A percentile compares a stretch with the other conserved stretches of the same genome.
phyloP scores from a whole-genome alignment of 2,113 vertebrate species.

The Tapirus terrestris region DNA sequence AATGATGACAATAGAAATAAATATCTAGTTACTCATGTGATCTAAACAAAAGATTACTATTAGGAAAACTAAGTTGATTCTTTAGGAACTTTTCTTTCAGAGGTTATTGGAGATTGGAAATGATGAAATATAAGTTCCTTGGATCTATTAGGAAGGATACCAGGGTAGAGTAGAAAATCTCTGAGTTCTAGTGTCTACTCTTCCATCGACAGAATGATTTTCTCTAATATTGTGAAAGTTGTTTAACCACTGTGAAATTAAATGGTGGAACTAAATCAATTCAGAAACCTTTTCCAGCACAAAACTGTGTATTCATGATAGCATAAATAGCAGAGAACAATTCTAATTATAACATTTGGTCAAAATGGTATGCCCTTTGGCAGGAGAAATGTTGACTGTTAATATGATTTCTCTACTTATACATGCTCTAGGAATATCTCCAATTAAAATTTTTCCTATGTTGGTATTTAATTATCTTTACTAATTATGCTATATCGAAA shows the following conservation, averaged over 20 bases:
- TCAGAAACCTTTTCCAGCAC: not conserved
- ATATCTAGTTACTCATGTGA: not conserved
- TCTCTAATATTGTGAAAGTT: not conserved
- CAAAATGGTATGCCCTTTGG: not conserved
- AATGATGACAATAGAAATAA: not conserved
- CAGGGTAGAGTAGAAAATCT: not conserved
- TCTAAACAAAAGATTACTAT: not conserved
- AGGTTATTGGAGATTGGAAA: not conserved
- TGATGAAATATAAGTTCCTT: not conserved
- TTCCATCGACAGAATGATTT: not conserved
- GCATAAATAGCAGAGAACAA: constrained; percentile 2
- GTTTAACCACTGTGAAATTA: not conserved
- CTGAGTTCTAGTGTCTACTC: not conserved
- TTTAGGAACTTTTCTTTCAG: not conserved
- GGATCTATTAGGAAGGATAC: not conserved
- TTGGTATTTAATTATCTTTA: not conserved
- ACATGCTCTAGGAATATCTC: not conserved
- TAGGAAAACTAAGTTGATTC: not conserved
- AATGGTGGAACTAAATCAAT: not conserved
- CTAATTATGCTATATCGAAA: constrained; percentile 22
- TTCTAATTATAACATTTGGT: not conserved
- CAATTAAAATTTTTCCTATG: not conserved
- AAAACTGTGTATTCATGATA: not conserved
- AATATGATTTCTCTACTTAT: not conserved
- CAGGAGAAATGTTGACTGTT: not conserved